phyloP scores from a whole-genome alignment of 1,140 invertebrate species.

The Leptinotarsa lineolata region DNA sequence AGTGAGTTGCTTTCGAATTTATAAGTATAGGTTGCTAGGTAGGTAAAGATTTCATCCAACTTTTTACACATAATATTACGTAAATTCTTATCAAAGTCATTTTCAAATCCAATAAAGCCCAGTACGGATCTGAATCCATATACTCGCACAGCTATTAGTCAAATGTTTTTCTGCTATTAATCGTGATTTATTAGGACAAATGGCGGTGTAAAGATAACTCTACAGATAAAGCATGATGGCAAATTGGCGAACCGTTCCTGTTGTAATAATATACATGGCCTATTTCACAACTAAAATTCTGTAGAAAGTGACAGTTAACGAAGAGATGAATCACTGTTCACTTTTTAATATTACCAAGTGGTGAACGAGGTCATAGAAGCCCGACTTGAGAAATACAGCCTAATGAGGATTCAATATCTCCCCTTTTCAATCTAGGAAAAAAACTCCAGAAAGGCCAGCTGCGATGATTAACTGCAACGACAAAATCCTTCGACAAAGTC shows the following conservation, averaged over 20 bases:
- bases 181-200: constrained; percentile 8
- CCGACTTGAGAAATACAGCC: no score
- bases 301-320: background rate
- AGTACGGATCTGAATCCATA: background rate
- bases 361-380: no score
- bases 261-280: constrained; percentile 4
- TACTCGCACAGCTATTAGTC: background rate
- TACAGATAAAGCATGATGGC: constrained; percentile 1
- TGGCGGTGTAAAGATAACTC: constrained; percentile 1
- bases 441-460: no score
- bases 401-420: no score
- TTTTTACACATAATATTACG: no score
- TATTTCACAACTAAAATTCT: background rate
- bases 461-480: no score
- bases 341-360: background rate
- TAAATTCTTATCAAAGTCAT: no score
- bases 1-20: no score
- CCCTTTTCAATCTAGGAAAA: no score
- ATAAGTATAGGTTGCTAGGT: no score
- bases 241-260: background rate
- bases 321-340: background rate
- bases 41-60: no score
- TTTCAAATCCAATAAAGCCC: background rate
- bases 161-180: constrained; percentile 3
- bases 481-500: no score